Evolutionary conservation across 2,888 invertebrate species (phyloP), one percentile per base, ranked within the genome.

Genomic region (Pheosia tremula): DNA sequence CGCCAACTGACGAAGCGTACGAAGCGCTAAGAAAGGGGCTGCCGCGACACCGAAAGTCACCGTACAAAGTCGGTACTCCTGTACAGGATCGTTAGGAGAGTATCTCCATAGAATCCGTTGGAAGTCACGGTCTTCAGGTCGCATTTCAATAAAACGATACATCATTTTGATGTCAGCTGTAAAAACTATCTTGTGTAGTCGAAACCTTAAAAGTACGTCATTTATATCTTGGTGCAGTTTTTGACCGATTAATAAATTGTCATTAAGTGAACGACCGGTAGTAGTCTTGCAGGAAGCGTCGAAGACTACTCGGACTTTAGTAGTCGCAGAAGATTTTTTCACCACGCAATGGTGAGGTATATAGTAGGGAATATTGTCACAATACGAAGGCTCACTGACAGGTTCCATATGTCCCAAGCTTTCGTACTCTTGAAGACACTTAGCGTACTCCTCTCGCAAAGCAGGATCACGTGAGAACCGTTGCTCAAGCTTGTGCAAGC

Each of bases 61-160:
- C 9, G 43, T 43, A 8, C 43, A 9, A 7, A 43, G 43, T 43
- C 43, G 43, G 9, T 43, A 43, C 8, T 43, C 43, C 6, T 8
- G 43, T 43, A 43, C 6, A 6, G 43, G 43, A 9, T 43, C 43
- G 7, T 55, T 43, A n/a, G 57, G 47, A 9, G 37, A 11, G 5
- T 36, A 11, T 11, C 61, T 50, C 54, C 57, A 61, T 3, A 61
- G 13, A 41, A 61, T 61, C 3, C 61, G 61, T 36, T 61, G 61
- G 43, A 39, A 61, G 36, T 54, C 49, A 4, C 54, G 41, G 36
- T 61, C 57, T 5, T 38, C 38, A 61, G 57, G 8, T 39, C 43
- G 43, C 6, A 43, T 43, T 43, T 8, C 8, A 8, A 43, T 43
- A 43, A 8, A 8, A 8, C 43, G 43, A 43, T 43, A 43, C 43